Conservation (phyloP, 2,113 vertebrate species). For the Periophthalmodon schlosseri region DNA sequence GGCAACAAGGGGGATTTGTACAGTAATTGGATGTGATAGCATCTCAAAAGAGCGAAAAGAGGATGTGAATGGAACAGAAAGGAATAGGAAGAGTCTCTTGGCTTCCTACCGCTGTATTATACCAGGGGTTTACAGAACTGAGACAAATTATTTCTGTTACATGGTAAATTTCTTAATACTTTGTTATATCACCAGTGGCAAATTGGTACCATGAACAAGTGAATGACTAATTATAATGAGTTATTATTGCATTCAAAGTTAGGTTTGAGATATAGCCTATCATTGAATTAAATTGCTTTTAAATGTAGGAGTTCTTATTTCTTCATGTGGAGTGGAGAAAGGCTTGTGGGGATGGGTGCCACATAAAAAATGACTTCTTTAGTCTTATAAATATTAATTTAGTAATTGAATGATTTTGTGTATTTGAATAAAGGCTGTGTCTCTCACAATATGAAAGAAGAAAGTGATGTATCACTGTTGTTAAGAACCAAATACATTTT, state of each 20-base stretch:
- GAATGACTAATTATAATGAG: background rate
- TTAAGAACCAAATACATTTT: no score
- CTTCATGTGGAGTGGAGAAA: no score
- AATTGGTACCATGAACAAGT: background rate
- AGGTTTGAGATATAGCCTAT: background rate
- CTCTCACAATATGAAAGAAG: no score
- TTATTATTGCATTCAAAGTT: background rate
- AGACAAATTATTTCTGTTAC: background rate
- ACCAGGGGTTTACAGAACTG: background rate
- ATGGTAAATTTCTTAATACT: background rate
- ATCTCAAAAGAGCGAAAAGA: slow-evolving; percentile 43
- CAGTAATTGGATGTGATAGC: slow-evolving; percentile 43
- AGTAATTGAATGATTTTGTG: background rate
- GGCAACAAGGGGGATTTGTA: background rate
- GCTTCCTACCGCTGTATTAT: background rate
- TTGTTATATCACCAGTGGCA: background rate
- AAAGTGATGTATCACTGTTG: no score
- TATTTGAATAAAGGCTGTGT: background rate
- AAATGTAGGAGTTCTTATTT: background rate
- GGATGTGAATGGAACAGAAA: slow-evolving; percentile 34
- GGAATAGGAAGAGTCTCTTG: slow-evolving; percentile 23
- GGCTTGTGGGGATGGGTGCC: no score
- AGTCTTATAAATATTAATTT: background rate
- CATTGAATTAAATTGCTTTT: background rate
- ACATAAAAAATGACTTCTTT: background rate